Evolutionary conservation across 2,888 invertebrate species (phyloP).

Genomic region (Neelides folsomi): DNA sequence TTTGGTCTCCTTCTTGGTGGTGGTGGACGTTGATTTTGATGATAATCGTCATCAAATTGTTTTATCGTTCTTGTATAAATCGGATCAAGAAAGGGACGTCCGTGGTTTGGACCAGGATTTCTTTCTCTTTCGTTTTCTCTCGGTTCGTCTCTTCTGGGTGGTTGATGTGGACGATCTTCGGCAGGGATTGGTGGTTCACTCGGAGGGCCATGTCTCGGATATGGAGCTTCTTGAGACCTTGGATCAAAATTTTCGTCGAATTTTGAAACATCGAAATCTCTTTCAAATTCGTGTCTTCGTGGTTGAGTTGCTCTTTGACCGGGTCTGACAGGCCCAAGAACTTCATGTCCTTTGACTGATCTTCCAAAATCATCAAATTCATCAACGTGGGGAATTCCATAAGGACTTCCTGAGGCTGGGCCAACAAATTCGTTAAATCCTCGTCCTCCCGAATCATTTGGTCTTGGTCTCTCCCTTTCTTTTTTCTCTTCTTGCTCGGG

Average conservation of each 20-base stretch:
- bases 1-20: background rate
- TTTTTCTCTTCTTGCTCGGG: background rate
- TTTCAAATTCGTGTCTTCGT: too few species aligned
- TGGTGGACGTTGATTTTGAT: background rate
- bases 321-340: too few species aligned
- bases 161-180: background rate
- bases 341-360: too few species aligned
- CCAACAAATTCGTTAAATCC: background rate
- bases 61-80: conserved; percentile 31
- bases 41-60: conserved; percentile 22
- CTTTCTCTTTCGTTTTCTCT: background rate
- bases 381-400: too few species aligned
- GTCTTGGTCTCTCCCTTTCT: background rate
- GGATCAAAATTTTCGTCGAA: too few species aligned
- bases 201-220: too few species aligned
- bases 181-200: background rate
- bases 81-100: conserved; percentile 24
- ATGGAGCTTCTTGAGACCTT: too few species aligned
- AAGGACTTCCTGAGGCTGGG: too few species aligned
- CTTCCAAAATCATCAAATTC: too few species aligned
- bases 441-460: background rate
- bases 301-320: too few species aligned
- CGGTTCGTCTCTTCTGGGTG: background rate
- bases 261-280: too few species aligned
- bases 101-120: background rate